Evolutionary conservation across 2,888 invertebrate genomes (phyloP).

Genomic region (Ptychoptera albimana): DNA sequence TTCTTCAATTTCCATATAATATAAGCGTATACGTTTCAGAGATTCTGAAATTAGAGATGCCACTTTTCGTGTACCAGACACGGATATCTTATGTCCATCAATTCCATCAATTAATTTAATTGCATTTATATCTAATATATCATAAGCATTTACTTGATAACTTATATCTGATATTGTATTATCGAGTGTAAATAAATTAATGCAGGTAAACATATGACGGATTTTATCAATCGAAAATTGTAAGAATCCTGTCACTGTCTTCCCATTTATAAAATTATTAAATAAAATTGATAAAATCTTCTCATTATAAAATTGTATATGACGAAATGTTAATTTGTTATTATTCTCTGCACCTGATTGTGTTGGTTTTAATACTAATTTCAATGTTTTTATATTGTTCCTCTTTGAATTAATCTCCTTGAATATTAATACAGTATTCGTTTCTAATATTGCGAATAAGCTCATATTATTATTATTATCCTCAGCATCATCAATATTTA

Average conservation of each 20-base stretch:
- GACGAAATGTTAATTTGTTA: conserved; percentile 37
- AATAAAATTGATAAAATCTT: conserved; percentile 51
- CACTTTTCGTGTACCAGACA: conserved; percentile 64
- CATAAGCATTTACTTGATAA: conserved; percentile 32
- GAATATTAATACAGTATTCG: conserved; percentile 22
- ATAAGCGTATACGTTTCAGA: conserved; percentile 62
- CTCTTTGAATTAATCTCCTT: conserved; percentile 22
- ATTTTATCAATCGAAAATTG: conserved; percentile 28
- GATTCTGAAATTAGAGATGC: conserved; percentile 71
- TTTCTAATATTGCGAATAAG: conserved; percentile 35
- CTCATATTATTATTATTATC: conserved; percentile 29
- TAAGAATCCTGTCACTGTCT: conserved; percentile 32
- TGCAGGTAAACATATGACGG: conserved; percentile 28
- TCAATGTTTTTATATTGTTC: conserved; percentile 33
- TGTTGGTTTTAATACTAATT: conserved; percentile 36
- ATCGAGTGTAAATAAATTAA: conserved; percentile 17
- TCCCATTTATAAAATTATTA: conserved; percentile 37
- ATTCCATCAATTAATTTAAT: conserved; percentile 49
- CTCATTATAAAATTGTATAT: conserved; percentile 57
- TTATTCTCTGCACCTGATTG: conserved; percentile 22
- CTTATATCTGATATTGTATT: conserved; percentile 5
- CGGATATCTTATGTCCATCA: conserved; percentile 54
- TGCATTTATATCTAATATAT: conserved; percentile 34
- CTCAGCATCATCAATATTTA: conserved; percentile 3
- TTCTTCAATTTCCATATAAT: conserved; percentile 87